Base-by-base conservation (phyloP, 2,888 invertebrate species). In the Dichetophora obliterata region DNA sequence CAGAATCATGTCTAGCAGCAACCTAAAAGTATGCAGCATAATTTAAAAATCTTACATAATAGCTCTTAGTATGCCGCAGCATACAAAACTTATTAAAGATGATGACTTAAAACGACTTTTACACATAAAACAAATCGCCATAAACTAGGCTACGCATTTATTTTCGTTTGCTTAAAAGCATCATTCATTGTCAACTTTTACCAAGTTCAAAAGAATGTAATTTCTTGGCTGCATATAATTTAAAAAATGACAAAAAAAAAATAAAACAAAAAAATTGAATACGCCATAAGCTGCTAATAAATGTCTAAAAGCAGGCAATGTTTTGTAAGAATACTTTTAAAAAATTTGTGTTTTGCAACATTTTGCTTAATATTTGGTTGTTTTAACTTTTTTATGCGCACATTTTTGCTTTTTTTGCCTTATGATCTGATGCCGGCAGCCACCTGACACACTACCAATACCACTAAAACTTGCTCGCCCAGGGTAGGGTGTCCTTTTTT, bases 81-180 rank as follows among this genome's bases (percentile, higher is more conserved):
- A 43, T 14, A 59, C 59, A 59, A 59, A 54, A 59, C 59, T 59
- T 59, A 59, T 59, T 59, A 59, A 8, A 27, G 27, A 11, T 59
- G 24, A 59, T 59, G 59, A 59, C 22, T 59, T 14, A 59, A 27
- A 24, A 59, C n/a, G 19, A 27, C 9, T 59, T 27, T 27, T 24
- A 59, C 9, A 59, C 16, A 59, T 11, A 59, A 59, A 59, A 27
- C 24, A 59, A 27, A 22, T 14, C 59, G 27, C 59, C 59, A 27
- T 5, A 24, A 24, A 59, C 22, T 59, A 22, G 22, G 59, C 22
- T 59, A 59, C 59, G 14, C 22, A 22, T 59, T 22, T 9, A 43
- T 43, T 43, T 43, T 43, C 43, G 4, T 43, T 43, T 43, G 11
- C 11, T 43, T 11, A 43, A 43, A 43, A 11, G 11, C 43, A 43